Evolutionary conservation across 2,113 vertebrate species (phyloP).

Genomic region (Jacana jacana): DNA sequence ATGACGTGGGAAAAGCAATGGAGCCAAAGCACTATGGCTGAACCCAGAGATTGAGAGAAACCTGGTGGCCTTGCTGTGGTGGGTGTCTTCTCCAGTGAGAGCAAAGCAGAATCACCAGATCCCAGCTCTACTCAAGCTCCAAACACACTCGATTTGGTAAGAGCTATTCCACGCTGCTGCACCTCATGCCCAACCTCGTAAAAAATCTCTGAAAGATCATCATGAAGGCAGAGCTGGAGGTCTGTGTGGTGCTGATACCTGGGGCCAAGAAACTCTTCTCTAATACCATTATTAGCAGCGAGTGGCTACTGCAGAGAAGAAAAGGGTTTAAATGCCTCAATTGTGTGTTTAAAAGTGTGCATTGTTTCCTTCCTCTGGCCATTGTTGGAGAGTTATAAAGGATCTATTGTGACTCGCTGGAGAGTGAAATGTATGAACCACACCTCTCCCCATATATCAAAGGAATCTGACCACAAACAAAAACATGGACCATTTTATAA

Average conservation of each 20-base stretch:
- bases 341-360: background rate
- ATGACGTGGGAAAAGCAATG: accelerated
- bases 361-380: background rate
- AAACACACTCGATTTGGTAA: background rate
- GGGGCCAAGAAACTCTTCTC: background rate
- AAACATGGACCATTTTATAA: background rate
- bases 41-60: background rate
- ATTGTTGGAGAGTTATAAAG: background rate
- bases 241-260: background rate
- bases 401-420: background rate
- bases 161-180: background rate
- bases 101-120: background rate
- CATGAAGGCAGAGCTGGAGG: background rate
- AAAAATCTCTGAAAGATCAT: background rate
- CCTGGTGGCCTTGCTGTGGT: background rate
- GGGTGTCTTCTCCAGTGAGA: background rate
- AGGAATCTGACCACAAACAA: background rate
- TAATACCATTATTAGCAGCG: background rate
- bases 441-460: background rate
- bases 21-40: background rate
- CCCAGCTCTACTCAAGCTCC: background rate
- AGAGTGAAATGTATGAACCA: background rate
- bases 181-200: background rate
- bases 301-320: background rate
- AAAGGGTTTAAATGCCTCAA: background rate